A percentile compares a stretch with the other conserved stretches of the same genome.
phyloP scores from a whole-genome alignment of 1,140 invertebrate species.

The Gonioctena quinquepunctata region DNA sequence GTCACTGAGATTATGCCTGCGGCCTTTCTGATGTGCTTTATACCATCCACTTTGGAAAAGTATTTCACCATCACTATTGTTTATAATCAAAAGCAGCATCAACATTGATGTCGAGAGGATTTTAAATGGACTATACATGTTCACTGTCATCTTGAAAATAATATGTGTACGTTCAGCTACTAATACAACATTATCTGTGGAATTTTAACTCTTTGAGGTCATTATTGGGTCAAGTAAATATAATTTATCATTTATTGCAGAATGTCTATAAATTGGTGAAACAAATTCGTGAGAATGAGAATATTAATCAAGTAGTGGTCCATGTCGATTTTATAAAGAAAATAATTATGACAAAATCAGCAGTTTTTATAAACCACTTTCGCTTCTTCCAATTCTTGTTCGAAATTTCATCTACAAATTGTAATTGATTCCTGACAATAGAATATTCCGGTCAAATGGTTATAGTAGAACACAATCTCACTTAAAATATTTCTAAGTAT shows the following conservation, averaged over 20 bases:
- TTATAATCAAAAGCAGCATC: neutral
- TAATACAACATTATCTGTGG: neutral
- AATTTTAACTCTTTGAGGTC: neutral
- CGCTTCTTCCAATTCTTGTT: no score
- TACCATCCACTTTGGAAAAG: slow-evolving; percentile 21
- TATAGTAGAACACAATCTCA: no score
- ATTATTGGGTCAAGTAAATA: neutral
- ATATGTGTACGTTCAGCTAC: neutral
- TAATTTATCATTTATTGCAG: neutral
- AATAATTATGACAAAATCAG: no score
- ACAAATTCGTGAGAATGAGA: no score
- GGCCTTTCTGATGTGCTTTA: slow-evolving; percentile 16
- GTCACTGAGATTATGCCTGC: slow-evolving; percentile 4
- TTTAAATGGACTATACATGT: neutral
- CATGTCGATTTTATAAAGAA: no score
- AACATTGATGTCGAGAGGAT: neutral
- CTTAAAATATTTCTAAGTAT: no score
- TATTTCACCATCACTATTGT: neutral
- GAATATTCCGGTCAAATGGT: no score
- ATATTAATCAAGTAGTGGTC: no score
- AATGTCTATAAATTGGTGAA: no score
- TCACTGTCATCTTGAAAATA: neutral
- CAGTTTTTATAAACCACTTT: no score
- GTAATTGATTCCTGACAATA: no score
- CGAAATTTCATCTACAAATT: no score